A percentile compares a stretch with the other conserved stretches of the same genome.
Evolutionary conservation across 2,797 vertebrate genomes (phyloP).

Genomic region (Falco novaeseelandiae): DNA sequence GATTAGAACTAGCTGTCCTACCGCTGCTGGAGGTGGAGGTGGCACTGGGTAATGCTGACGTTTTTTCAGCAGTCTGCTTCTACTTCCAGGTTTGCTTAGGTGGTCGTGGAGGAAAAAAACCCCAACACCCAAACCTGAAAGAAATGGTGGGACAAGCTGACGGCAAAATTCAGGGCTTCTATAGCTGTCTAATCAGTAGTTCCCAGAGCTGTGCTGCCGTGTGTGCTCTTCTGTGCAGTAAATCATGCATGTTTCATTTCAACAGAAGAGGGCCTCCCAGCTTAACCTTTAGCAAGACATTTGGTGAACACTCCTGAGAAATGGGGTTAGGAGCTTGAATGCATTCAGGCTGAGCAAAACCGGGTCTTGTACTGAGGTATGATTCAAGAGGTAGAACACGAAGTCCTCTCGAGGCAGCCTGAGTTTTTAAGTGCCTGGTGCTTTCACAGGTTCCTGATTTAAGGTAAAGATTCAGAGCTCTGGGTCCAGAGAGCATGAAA

Average conservation of each 20-base stretch:
- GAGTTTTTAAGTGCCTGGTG: neutral
- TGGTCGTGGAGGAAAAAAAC: neutral
- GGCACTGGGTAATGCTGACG: neutral
- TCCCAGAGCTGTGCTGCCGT: neutral
- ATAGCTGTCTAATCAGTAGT: neutral
- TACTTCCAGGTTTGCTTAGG: neutral
- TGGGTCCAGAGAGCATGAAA: neutral
- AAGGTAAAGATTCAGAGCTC: neutral
- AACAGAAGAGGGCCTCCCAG: conserved; percentile 50
- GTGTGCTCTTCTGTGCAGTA: neutral
- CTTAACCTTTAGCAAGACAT: neutral
- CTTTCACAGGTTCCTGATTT: neutral
- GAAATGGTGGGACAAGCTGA: neutral
- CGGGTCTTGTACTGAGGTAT: neutral
- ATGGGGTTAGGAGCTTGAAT: neutral
- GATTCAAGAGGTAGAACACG: neutral
- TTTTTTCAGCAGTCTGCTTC: neutral
- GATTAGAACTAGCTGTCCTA: neutral
- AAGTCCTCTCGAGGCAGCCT: neutral
- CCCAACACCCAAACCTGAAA: neutral
- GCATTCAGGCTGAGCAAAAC: neutral
- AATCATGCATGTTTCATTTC: neutral
- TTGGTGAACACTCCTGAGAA: neutral
- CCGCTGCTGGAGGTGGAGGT: neutral
- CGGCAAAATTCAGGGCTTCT: neutral